Percentiles rank a stretch among this genome's conserved stretches.
phyloP scores from a whole-genome alignment of 2,797 vertebrate species.

The Brotula barbata region DNA sequence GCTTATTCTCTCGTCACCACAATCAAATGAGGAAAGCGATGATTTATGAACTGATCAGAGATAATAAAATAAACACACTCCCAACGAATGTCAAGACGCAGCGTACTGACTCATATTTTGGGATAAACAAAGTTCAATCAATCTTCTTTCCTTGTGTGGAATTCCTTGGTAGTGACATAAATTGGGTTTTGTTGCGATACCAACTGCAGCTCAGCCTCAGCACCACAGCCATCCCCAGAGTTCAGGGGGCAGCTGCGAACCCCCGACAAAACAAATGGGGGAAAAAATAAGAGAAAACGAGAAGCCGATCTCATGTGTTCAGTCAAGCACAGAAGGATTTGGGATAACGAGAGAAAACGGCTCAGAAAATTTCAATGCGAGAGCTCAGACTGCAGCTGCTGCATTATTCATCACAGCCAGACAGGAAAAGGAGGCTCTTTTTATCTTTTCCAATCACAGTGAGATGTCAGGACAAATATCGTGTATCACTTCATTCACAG shows the following conservation, averaged over 20 bases:
- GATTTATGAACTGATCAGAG: background rate
- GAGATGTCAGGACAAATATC: constrained; percentile 30
- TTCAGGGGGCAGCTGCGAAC: constrained; percentile 35
- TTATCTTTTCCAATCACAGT: constrained; percentile 37
- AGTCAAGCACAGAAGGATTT: constrained; percentile 24
- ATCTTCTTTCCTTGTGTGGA: no score
- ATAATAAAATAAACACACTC: no score
- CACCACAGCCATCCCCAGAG: background rate
- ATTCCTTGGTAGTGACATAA: no score
- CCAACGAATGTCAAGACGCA: no score
- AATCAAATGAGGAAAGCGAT: background rate
- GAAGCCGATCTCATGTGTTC: constrained; percentile 39
- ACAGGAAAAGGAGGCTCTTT: constrained; percentile 25
- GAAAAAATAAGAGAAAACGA: constrained; percentile 10
- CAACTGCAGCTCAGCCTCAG: background rate
- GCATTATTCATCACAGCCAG: constrained; percentile 44
- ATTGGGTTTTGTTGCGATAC: no score
- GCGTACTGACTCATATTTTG: no score
- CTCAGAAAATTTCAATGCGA: constrained; percentile 27
- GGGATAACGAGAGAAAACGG: constrained; percentile 13
- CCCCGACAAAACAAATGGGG: constrained; percentile 13
- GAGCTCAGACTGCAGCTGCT: constrained; percentile 17
- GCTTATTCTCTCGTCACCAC: background rate
- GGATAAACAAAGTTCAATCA: no score
- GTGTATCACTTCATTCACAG: background rate